Evolutionary conservation across 2,888 invertebrate genomes (phyloP).

Genomic region (Julus scanicus): DNA sequence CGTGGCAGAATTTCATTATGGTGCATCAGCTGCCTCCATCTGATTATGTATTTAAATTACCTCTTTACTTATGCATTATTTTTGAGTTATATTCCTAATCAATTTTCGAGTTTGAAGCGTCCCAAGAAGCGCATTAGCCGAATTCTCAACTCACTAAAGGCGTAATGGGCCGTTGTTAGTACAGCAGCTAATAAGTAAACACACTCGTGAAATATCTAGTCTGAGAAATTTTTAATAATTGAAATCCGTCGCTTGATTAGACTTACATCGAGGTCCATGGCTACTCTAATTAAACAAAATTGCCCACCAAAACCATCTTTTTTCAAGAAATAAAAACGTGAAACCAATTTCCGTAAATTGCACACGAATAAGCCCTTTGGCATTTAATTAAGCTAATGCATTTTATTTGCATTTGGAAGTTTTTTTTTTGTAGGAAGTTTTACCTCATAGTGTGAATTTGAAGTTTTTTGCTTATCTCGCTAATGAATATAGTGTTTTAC

Average conservation of each 20-base stretch:
- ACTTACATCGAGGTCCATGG: not conserved
- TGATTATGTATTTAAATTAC: constrained; percentile 39
- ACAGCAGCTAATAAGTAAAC: constrained; percentile 42
- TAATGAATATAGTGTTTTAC: not conserved
- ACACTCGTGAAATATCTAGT: too few species aligned
- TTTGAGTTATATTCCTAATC: constrained; percentile 38
- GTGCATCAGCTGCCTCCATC: constrained; percentile 39
- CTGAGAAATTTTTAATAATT: not conserved
- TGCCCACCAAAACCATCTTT: not conserved
- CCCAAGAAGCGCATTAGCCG: constrained; percentile 42
- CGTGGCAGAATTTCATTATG: constrained; percentile 36
- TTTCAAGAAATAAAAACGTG: not conserved
- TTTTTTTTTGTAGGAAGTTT: not conserved
- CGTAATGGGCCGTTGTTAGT: constrained; percentile 30
- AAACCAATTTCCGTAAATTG: not conserved
- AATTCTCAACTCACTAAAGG: constrained; percentile 38
- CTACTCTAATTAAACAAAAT: not conserved
- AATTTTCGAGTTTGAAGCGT: constrained; percentile 39
- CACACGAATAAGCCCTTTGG: not conserved
- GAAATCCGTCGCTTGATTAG: not conserved
- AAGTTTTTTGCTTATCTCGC: not conserved
- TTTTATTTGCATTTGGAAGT: not conserved
- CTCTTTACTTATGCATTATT: constrained; percentile 42
- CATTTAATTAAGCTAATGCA: constrained; percentile 13
- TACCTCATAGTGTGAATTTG: constrained; percentile 9